A percentile compares a stretch with the other conserved stretches of the same genome.
Conservation (phyloP, 2,888 invertebrate species). For the Drosophila stalkeri region DNA sequence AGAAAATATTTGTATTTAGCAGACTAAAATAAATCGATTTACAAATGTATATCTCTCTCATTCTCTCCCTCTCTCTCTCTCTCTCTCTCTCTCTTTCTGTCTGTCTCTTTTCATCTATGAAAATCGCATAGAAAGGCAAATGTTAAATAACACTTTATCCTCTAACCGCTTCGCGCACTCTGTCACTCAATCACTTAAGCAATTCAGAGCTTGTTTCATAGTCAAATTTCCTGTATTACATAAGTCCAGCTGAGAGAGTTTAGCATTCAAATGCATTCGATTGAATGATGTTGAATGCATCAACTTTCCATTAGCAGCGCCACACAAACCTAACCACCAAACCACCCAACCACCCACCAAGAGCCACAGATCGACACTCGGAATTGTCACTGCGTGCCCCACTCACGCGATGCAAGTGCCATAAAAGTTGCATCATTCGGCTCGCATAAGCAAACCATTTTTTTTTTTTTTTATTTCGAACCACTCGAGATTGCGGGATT, state of each 20-base stretch:
- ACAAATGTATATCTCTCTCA: too few species aligned
- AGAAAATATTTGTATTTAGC: too few species aligned
- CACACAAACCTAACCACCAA: neutral
- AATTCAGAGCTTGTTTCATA: neutral
- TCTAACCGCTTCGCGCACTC: too few species aligned
- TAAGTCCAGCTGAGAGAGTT: neutral
- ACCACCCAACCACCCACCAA: neutral
- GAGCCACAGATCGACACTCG: conserved; percentile 3
- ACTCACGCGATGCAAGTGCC: conserved; percentile 14
- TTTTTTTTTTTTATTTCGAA: conserved; percentile 2
- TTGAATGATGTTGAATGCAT: neutral
- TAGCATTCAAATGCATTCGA: conserved; percentile 1
- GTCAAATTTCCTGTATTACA: neutral
- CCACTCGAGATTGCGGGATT: conserved; percentile 10
- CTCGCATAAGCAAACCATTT: conserved; percentile 37
- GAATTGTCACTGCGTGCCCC: conserved; percentile 6
- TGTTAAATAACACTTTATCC: neutral
- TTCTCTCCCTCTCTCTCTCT: too few species aligned
- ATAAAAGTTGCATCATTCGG: conserved; percentile 45
- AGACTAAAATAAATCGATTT: too few species aligned
- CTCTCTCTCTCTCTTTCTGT: too few species aligned
- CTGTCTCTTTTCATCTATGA: neutral
- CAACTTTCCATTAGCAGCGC: conserved; percentile 11
- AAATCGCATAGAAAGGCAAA: conserved; percentile 7
- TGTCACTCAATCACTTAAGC: neutral